Evolutionary conservation across 2,888 invertebrate species (phyloP), one percentile per base, ranked within the genome.

Genomic region (Uropetala carovei): DNA sequence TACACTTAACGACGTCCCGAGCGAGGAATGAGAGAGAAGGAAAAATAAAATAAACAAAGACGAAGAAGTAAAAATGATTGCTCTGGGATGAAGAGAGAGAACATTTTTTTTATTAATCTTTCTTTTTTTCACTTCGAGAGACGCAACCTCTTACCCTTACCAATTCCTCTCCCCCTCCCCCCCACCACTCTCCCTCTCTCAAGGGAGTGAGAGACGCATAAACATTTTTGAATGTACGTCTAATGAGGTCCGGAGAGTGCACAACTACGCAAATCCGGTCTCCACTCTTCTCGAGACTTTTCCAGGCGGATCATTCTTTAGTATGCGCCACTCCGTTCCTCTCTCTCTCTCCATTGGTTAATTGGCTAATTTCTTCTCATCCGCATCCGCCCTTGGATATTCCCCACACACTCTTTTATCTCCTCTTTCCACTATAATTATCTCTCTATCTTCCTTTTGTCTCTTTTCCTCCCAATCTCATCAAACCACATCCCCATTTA

Each of bases 221-320:
- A 75, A 75, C 75, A 75, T 75, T 75, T 75, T 11, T 75, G 75
- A 75, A 75, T 75, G 75, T 75, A 22, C 27, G 75, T 75, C 75
- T 75, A 75, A 75, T 75, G 75, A 75, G 75, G 27, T 75, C 27
- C 75, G 11, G 43, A 43, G 43, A 43, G 22, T 27, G 75, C n/a
- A 22, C 68, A 22, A 68, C 75, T 75, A 75, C 75, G 75, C 75
- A 75, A 75, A 75, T 27, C 13, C 75, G 75, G 75, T 1, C 22
- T 27, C 18, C 18, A 5, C 43, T 43, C 43, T 43, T 43, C 27
- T 75, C 75, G 75, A 75, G 75, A 75, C 13, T 43, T 75, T 75
- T 75, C 75, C 75, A 27, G 75, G 11, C 75, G 75, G 11, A 27
- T 75, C n/a, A 27, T 75, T 75, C 27, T 75, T 75, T 43, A 43